Conservation (phyloP, 37 sponge, comb jelly and placozoan species). For the Theonella swinhoei region DNA sequence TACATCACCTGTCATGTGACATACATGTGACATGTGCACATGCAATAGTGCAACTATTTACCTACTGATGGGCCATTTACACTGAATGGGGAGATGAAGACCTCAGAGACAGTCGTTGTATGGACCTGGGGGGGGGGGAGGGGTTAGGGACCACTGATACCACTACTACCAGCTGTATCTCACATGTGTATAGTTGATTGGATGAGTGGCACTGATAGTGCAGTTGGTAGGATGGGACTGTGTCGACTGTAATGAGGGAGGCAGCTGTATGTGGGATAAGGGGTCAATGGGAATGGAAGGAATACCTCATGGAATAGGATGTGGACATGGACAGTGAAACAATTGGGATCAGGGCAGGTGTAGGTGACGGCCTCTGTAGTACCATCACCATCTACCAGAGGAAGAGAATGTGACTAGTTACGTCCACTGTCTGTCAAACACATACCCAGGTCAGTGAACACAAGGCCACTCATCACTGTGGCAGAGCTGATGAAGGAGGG, state of each 20-base stretch:
- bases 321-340: background rate
- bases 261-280: too few species aligned
- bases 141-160: background rate
- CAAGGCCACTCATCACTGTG: background rate
- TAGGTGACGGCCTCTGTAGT: background rate
- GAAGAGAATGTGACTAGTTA: background rate
- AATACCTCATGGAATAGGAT: background rate
- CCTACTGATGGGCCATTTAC: too few species aligned
- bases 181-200: too few species aligned
- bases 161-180: background rate
- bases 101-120: too few species aligned
- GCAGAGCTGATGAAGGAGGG: background rate
- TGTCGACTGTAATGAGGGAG: too few species aligned
- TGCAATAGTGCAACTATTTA: too few species aligned
- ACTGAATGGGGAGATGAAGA: too few species aligned
- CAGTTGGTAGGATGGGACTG: too few species aligned
- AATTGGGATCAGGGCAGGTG: background rate
- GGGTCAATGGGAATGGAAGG: too few species aligned
- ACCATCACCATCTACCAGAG: constrained; percentile 17
- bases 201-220: too few species aligned
- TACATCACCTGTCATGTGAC: constrained; percentile 23
- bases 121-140: background rate
- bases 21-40: too few species aligned
- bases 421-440: background rate
- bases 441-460: constrained; percentile 28